Conservation (phyloP, 2,113 vertebrate genomes). For the Poeciliopsis retropinna region DNA sequence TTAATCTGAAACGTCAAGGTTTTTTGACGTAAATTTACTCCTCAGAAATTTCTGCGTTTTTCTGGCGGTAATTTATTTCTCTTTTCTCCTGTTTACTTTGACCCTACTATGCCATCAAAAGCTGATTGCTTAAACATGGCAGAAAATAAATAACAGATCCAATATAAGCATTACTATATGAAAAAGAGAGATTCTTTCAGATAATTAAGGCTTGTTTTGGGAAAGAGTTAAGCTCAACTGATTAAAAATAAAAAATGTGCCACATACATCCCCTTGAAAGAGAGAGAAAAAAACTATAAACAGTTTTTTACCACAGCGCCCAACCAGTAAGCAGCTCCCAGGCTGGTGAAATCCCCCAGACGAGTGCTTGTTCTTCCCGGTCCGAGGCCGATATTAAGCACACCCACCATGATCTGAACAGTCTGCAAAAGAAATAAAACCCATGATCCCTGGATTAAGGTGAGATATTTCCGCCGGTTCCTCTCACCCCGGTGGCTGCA, state of each 20-base stretch:
- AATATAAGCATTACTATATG: not conserved
- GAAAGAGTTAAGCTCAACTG: not conserved
- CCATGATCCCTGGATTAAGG: not conserved
- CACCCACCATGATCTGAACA: conserved; percentile 71
- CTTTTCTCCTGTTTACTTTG: too few relatives aligned
- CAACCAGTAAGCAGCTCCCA: conserved; percentile 62
- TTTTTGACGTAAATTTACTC: too few relatives aligned
- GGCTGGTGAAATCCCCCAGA: not conserved
- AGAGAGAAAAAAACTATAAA: too few relatives aligned
- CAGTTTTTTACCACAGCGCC: conserved; percentile 61
- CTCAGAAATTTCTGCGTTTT: too few relatives aligned
- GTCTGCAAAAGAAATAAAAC: conserved; percentile 44
- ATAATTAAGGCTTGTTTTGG: not conserved
- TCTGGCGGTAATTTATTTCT: too few relatives aligned
- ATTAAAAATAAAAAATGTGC: not conserved
- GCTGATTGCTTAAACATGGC: too few relatives aligned
- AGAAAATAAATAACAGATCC: too few relatives aligned
- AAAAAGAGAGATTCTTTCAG: not conserved
- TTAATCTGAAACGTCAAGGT: too few relatives aligned
- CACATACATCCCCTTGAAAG: too few relatives aligned
- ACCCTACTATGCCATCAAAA: too few relatives aligned
- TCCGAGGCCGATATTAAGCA: conserved; percentile 61
- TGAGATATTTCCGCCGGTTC: not conserved
- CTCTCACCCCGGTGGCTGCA: conserved; percentile 62
- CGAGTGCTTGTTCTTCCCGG: conserved; percentile 8